phyloP scores from a whole-genome alignment of 1,140 invertebrate genomes.

The Gryon sp. region DNA sequence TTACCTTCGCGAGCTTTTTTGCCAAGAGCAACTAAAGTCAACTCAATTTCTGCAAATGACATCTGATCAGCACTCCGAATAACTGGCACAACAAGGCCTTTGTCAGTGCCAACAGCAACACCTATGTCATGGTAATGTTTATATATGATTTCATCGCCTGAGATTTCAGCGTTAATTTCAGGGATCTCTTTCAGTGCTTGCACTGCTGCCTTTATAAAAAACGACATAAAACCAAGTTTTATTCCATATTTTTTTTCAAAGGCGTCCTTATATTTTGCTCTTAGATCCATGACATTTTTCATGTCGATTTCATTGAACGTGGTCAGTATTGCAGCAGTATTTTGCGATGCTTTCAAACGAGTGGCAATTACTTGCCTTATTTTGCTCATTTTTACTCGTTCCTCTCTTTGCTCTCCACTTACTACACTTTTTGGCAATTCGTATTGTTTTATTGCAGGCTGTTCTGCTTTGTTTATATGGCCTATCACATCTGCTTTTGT shows the following conservation, averaged over 20 bases:
- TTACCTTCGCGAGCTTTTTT: slow-evolving; percentile 42
- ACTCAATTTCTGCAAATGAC: slow-evolving; percentile 45
- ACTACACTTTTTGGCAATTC: slow-evolving; percentile 49
- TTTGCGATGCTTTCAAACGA: slow-evolving; percentile 98
- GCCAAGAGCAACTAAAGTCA: slow-evolving; percentile 30
- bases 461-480: slow-evolving; percentile 44
- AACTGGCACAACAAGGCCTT: slow-evolving; percentile 51
- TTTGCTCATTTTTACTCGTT: slow-evolving; percentile 98
- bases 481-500: slow-evolving; percentile 47
- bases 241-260: slow-evolving; percentile 42
- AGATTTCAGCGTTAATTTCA: slow-evolving; percentile 81
- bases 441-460: slow-evolving; percentile 44
- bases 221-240: slow-evolving; percentile 39
- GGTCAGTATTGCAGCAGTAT: slow-evolving; percentile 98
- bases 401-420: slow-evolving; percentile 44
- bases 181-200: slow-evolving; percentile 70
- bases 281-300: slow-evolving; percentile 77
- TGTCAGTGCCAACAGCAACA: slow-evolving; percentile 48
- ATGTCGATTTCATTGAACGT: slow-evolving; percentile 99
- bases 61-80: slow-evolving; percentile 46
- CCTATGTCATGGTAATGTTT: slow-evolving; percentile 56
- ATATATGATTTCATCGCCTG: slow-evolving; percentile 47
- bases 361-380: slow-evolving; percentile 97
- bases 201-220: slow-evolving; percentile 28
- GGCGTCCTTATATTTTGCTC: slow-evolving; percentile 32